Evolutionary conservation across 2,888 invertebrate genomes (phyloP).

Genomic region (Yponomeuta malinellus): DNA sequence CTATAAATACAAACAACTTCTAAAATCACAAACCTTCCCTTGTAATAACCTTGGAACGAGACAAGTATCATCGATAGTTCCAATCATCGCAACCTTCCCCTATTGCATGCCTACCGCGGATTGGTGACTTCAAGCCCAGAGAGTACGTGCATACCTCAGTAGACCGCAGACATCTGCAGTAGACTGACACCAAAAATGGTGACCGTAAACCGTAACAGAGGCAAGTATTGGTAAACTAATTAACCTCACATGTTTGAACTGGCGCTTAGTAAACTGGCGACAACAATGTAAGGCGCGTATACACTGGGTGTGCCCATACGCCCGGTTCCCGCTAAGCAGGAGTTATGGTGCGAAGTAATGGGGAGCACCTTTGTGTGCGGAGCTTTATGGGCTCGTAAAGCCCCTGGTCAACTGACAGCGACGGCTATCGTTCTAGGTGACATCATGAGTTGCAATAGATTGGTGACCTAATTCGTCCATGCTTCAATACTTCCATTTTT

Average conservation of each 20-base stretch:
- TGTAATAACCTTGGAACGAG: no score
- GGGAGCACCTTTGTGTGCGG: constrained; percentile 36
- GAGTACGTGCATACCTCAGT: no score
- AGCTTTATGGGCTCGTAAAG: constrained; percentile 59
- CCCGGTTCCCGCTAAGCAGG: constrained; percentile 41
- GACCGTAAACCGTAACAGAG: background rate
- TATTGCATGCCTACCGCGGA: no score
- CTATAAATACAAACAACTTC: no score
- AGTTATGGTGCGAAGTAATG: constrained; percentile 65
- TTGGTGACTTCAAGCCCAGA: no score
- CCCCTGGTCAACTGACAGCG: constrained; percentile 32
- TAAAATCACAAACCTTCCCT: no score
- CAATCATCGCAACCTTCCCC: no score
- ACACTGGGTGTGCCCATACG: constrained; percentile 16
- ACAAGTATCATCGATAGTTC: no score
- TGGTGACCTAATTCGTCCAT: no score
- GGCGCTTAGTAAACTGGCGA: constrained; percentile 15
- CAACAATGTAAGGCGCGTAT: constrained; percentile 18
- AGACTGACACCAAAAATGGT: no score
- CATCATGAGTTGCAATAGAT: background rate
- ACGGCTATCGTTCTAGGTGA: constrained; percentile 22
- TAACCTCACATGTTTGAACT: constrained; percentile 12
- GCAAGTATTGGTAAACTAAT: constrained; percentile 7
- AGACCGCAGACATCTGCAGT: no score
- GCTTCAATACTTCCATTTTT: no score